A percentile compares a stretch with the other conserved stretches of the same genome.
These are phyloP conservation scores for Hipparchia semele DNA, from an alignment of 2,888 invertebrate species.

Conservation along the genomic window DNA sequence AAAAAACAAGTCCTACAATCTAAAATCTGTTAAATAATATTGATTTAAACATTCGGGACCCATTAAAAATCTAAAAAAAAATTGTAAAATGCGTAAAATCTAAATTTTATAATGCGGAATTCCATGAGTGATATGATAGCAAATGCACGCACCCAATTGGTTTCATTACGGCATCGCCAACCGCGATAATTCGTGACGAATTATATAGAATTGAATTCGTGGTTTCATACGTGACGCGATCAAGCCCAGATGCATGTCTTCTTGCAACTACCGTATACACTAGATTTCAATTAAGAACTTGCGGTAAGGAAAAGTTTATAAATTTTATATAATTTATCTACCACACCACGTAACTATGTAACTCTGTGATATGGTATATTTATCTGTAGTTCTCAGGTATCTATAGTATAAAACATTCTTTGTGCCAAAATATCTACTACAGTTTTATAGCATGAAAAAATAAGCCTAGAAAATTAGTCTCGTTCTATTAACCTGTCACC, in stretches of 20 bases:
- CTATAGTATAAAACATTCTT: background rate
- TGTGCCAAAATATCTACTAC: background rate
- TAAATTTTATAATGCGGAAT: too few species aligned
- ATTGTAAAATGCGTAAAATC: too few species aligned
- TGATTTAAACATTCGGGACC: too few species aligned
- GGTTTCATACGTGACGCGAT: constrained; percentile 45
- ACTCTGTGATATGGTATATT: background rate
- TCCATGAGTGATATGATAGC: background rate
- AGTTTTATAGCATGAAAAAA: too few species aligned
- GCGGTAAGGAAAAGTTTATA: constrained; percentile 27
- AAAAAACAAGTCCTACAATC: too few species aligned
- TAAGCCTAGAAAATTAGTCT: too few species aligned
- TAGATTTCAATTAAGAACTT: constrained; percentile 33
- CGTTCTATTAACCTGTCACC: too few species aligned
- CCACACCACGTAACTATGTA: background rate
- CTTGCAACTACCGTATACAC: constrained; percentile 37
- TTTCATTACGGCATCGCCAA: constrained; percentile 38
- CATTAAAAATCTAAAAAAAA: too few species aligned
- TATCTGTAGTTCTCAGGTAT: background rate
- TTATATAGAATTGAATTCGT: constrained; percentile 47
- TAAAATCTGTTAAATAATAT: too few species aligned
- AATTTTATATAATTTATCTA: background rate
- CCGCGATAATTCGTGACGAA: constrained; percentile 47
- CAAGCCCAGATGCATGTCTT: constrained; percentile 42
- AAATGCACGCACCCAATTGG: background rate